phyloP scores from a whole-genome alignment of 1,140 invertebrate genomes.

The Drosophila pallidifrons region DNA sequence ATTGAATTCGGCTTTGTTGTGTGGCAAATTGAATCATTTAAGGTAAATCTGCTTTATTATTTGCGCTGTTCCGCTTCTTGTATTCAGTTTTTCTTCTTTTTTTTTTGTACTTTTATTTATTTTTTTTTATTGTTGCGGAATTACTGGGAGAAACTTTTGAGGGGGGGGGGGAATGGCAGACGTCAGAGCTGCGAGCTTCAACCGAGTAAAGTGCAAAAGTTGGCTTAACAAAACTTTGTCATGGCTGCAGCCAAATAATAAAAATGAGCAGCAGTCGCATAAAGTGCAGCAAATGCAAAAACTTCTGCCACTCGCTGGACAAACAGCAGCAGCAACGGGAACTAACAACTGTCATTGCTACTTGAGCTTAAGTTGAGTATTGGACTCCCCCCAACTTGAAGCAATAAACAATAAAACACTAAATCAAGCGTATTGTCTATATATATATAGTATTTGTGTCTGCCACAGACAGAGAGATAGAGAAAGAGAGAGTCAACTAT shows the following conservation, averaged over 20 bases:
- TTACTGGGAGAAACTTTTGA: constrained; percentile 37
- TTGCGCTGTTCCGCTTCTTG: constrained; percentile 15
- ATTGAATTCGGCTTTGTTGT: constrained; percentile 55
- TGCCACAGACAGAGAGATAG: not conserved
- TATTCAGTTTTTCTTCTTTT: not conserved
- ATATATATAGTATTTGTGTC: not conserved
- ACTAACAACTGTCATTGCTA: constrained; percentile 34
- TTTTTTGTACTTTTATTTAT: constrained; percentile 11
- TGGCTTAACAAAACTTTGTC: constrained; percentile 44
- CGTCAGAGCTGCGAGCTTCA: constrained; percentile 31
- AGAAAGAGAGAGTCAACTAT: constrained; percentile 50
- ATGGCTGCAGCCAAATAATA: constrained; percentile 45
- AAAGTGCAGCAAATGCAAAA: constrained; percentile 61
- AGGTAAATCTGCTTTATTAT: constrained; percentile 56
- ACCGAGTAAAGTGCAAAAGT: constrained; percentile 56
- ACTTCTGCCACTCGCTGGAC: constrained; percentile 46
- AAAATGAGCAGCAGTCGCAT: constrained; percentile 51
- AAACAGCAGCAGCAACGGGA: constrained; percentile 6
- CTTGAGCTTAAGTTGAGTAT: constrained; percentile 36
- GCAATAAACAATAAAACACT: constrained; percentile 56
- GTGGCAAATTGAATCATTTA: constrained; percentile 60
- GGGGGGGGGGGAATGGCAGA: constrained; percentile 3
- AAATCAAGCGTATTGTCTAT: constrained; percentile 45
- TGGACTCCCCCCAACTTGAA: constrained; percentile 34
- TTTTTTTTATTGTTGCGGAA: constrained; percentile 52